phyloP scores from a whole-genome alignment of 2,888 invertebrate genomes.

The Drosophila phalerata region DNA sequence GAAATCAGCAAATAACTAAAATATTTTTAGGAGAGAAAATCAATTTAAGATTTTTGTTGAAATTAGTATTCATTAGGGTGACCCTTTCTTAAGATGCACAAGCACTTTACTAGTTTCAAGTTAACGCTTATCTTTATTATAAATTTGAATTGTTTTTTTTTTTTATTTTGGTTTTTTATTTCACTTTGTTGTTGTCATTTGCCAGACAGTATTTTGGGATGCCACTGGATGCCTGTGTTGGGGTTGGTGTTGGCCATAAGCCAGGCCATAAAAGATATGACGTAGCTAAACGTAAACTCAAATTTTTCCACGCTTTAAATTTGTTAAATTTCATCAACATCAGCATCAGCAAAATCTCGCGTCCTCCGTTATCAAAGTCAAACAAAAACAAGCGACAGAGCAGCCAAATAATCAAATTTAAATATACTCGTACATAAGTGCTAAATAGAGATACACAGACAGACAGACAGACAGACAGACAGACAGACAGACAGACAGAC shows the following conservation, averaged over 20 bases:
- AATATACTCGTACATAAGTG: constrained; percentile 12
- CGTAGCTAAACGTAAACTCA: constrained; percentile 48
- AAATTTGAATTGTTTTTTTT: constrained; percentile 9
- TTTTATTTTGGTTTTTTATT: no score
- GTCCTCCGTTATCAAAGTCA: constrained; percentile 56
- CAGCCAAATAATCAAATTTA: constrained; percentile 19
- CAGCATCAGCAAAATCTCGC: constrained; percentile 55
- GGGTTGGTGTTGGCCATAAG: constrained; percentile 23
- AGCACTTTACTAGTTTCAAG: not conserved
- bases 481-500: constrained; percentile 6
- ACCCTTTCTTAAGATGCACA: no score
- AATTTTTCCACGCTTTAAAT: constrained; percentile 74
- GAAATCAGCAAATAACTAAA: not conserved
- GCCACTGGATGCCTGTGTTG: not conserved
- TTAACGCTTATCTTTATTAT: not conserved
- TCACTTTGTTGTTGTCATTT: not conserved
- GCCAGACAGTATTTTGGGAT: not conserved
- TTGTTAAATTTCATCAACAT: constrained; percentile 72
- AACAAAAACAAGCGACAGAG: constrained; percentile 46
- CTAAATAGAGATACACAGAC: not conserved
- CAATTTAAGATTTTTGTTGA: no score
- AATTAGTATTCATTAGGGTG: not conserved
- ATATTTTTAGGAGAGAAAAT: no score
- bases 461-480: not conserved
- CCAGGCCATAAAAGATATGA: constrained; percentile 62